Percentiles rank a stretch among this genome's conserved stretches.
Conservation (phyloP, 2,888 invertebrate species). For the Trachelus troglodyta region DNA sequence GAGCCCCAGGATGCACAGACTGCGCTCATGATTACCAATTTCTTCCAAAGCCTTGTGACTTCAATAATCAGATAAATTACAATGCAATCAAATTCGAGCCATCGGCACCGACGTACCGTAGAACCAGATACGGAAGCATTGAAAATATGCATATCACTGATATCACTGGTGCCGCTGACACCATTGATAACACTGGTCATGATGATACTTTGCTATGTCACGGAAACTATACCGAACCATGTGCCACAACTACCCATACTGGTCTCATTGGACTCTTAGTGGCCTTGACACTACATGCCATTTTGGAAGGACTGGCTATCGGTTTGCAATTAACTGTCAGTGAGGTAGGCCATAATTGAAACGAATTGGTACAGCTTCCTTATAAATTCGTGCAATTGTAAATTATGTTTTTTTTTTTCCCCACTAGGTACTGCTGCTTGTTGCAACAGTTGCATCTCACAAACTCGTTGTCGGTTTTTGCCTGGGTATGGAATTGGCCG, state of each 20-base stretch:
- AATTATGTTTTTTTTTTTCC: slow-evolving; percentile 5
- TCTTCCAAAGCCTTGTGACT: background rate
- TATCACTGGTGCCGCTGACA: slow-evolving; percentile 52
- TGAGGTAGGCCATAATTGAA: background rate
- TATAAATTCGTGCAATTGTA: background rate
- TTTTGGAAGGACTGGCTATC: slow-evolving; percentile 85
- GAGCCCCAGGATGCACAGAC: background rate
- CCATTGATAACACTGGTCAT: slow-evolving; percentile 25
- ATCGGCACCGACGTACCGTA: background rate
- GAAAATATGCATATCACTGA: background rate
- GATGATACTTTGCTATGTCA: slow-evolving; percentile 71
- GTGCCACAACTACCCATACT: slow-evolving; percentile 70
- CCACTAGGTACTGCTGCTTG: slow-evolving; percentile 74
- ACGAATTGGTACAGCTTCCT: background rate
- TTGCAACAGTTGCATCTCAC: slow-evolving; percentile 80
- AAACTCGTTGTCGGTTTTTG: slow-evolving; percentile 87
- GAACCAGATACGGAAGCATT: slow-evolving; percentile 8
- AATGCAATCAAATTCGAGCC: background rate
- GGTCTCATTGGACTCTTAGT: slow-evolving; percentile 76
- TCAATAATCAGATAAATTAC: background rate
- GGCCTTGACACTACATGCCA: slow-evolving; percentile 81
- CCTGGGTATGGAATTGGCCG: slow-evolving; percentile 78
- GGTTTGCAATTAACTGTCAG: slow-evolving; percentile 72
- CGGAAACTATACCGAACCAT: slow-evolving; percentile 76
- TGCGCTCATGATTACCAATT: background rate